Evolutionary conservation across 2,113 vertebrate species (phyloP), one percentile per base, ranked within the genome.

Genomic region (Hypanus sabinus): DNA sequence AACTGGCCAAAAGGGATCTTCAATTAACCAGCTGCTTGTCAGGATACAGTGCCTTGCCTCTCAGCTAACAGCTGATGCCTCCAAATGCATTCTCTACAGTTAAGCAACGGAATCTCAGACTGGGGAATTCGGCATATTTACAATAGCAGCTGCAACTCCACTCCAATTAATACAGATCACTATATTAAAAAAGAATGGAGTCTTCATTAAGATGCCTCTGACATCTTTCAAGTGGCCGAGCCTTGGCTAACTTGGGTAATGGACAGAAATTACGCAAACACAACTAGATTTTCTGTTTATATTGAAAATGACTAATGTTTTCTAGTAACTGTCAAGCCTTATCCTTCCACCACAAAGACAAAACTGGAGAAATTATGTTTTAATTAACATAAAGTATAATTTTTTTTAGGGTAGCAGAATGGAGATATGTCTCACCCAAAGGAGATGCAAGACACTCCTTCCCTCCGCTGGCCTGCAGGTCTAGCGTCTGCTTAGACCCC

Each of bases 201-300:
- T 75, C 91, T 93, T 73, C 36, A 55, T 93, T 73, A 27, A 73
- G 91, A 90, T 73, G 91, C 70, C 91, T 30, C 24, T 14, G 70
- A 73, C 11, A 93, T 11, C 18, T 93, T 93, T 73, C 68, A 22
- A 14, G 57, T 73, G 11, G 70, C 6, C 16, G 22, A 20, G 22
- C 38, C 68, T 33, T n/a, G 38, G 38, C 9, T 24, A 22, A 38
- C 36, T 92, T 68, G 65, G 5, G 68, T 92, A 92, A 38, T 90
- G 33, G 65, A 24, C 9, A 38, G 30, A 46, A 11, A 71, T 22
- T 24, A 38, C n/a, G 30, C 33, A 65, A 91, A 33, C 18, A 3
- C 30, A 68, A 68, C 68, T 22, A 68, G 60, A 65, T 68, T 14
- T 33, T 36, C 10, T 7, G 8, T 68, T 46, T 68, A 36, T 68